phyloP scores from a whole-genome alignment of 1,140 invertebrate genomes.

The Neodiprion fabricii region DNA sequence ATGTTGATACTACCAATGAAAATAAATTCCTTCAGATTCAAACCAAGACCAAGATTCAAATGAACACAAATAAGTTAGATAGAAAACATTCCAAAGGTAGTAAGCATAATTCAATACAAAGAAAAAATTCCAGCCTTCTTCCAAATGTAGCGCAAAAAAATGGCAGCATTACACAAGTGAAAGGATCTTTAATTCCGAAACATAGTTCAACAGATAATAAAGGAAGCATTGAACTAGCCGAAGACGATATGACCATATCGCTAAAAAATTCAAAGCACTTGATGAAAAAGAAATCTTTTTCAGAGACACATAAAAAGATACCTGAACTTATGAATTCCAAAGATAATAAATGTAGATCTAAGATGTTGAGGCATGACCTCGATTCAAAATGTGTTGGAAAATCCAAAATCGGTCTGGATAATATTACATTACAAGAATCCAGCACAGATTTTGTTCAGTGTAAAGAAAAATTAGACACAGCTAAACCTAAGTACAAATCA shows the following conservation, averaged over 20 bases:
- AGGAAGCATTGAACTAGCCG: not conserved
- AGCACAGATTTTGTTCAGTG: not conserved
- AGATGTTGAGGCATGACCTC: not conserved
- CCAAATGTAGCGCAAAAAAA: not conserved
- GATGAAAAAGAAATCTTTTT: not conserved
- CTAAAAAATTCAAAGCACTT: not conserved
- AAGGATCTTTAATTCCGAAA: not conserved
- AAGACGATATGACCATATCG: not conserved
- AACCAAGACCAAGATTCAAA: not conserved
- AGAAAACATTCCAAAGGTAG: conserved; percentile 12
- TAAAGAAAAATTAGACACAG: not conserved
- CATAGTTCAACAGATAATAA: not conserved
- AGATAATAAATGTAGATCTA: conserved; percentile 1
- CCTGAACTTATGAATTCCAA: not conserved
- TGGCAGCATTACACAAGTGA: not conserved
- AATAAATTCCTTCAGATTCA: not conserved
- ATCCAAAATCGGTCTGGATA: not conserved
- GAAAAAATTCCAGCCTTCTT: not conserved
- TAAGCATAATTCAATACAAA: not conserved
- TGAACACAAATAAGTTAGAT: not conserved
- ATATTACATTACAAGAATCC: not conserved
- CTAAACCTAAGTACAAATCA: conserved; percentile 1
- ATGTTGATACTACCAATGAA: not conserved
- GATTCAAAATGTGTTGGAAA: not conserved
- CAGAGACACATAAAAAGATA: not conserved